Evolutionary conservation across 2,113 vertebrate species (phyloP).

Genomic region (Shinisaurus crocodilurus): DNA sequence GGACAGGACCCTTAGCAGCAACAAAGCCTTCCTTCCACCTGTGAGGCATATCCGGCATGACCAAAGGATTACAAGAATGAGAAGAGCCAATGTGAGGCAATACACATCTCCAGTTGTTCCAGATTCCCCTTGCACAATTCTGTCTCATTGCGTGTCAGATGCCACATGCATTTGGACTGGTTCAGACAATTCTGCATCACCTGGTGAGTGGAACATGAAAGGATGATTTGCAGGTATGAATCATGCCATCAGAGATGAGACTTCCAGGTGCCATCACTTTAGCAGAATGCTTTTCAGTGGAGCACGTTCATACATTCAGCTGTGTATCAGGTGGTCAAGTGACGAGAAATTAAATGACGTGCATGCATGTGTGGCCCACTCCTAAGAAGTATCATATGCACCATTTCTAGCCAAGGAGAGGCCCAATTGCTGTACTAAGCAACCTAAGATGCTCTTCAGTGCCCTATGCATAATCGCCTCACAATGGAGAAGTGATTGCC

Average conservation of each 20-base stretch:
- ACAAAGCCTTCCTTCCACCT: fast-evolving
- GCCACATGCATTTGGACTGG: neutral
- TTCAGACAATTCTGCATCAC: neutral
- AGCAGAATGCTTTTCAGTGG: too few species aligned
- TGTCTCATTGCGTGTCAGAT: neutral
- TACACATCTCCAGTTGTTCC: neutral
- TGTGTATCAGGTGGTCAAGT: neutral
- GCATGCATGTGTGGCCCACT: neutral
- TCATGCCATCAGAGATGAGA: neutral
- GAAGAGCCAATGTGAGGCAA: neutral
- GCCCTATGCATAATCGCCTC: neutral
- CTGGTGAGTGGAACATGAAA: too few species aligned
- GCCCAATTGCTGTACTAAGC: neutral
- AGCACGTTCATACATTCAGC: neutral
- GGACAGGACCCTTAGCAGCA: neutral
- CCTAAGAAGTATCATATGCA: neutral
- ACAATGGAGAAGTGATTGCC: neutral
- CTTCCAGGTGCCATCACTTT: neutral
- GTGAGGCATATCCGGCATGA: neutral
- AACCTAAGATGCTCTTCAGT: neutral
- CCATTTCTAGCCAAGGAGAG: neutral
- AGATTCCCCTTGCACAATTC: neutral
- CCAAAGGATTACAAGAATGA: fast-evolving
- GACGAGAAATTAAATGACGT: fast-evolving
- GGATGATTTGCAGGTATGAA: neutral